phyloP scores from a whole-genome alignment of 2,113 vertebrate species.

The Callospermophilus lateralis region DNA sequence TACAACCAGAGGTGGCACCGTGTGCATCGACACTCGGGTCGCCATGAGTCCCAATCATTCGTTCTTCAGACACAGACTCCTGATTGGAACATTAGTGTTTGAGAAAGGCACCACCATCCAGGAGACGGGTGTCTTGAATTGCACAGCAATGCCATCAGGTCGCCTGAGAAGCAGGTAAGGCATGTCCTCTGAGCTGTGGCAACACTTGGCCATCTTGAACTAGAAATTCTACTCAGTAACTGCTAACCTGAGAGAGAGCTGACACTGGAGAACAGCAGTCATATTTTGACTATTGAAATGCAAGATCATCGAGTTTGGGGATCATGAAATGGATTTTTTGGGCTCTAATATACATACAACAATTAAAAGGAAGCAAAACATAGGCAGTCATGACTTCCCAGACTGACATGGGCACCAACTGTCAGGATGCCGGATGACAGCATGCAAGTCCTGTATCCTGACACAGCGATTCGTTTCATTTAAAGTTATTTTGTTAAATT shows the following conservation, averaged over 20 bases:
- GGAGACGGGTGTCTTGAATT: background rate
- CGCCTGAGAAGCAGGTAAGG: too few species aligned
- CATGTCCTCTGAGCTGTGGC: background rate
- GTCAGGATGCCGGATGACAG: background rate
- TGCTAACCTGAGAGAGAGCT: too few species aligned
- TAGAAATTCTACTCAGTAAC: background rate
- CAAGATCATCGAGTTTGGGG: too few species aligned
- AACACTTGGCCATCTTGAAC: background rate
- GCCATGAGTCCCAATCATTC: fast-evolving
- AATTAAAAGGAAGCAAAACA: background rate
- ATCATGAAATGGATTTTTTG: background rate
- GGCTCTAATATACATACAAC: background rate
- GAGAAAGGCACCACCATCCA: background rate
- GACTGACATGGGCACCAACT: fast-evolving
- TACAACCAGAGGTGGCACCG: fast-evolving
- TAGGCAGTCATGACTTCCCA: background rate
- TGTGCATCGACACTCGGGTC: background rate
- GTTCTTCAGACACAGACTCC: background rate
- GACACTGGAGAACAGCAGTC: background rate
- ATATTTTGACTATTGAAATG: background rate
- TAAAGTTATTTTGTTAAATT: background rate
- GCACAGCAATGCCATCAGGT: too few species aligned
- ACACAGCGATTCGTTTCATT: background rate
- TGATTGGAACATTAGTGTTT: too few species aligned
- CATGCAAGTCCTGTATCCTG: too few species aligned